Percentiles rank a stretch among this genome's conserved stretches.
These are phyloP conservation scores for Gandaritis pyraliata DNA, from an alignment of 2,888 invertebrate species.

Conservation along the genomic window DNA sequence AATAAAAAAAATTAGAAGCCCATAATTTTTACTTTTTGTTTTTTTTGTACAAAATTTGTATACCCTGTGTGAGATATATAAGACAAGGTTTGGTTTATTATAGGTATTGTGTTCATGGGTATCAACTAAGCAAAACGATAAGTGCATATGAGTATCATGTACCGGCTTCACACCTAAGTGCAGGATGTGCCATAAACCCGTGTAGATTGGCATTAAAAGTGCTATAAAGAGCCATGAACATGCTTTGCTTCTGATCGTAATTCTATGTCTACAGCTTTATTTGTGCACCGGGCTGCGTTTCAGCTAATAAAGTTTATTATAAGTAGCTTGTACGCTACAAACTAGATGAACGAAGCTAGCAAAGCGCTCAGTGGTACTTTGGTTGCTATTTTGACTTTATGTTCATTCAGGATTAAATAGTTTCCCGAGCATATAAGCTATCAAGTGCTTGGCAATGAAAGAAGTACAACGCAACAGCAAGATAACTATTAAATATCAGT, in stretches of 20 bases:
- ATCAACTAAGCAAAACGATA: constrained; percentile 7
- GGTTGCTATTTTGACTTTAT: background rate
- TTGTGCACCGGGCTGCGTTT: constrained; percentile 25
- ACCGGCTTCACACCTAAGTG: constrained; percentile 45
- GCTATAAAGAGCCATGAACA: constrained; percentile 52
- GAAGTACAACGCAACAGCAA: too few species aligned
- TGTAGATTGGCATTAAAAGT: constrained; percentile 56
- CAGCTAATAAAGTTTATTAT: constrained; percentile 27
- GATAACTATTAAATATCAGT: too few species aligned
- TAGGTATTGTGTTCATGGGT: background rate
- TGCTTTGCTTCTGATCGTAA: constrained; percentile 45
- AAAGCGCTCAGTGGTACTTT: background rate
- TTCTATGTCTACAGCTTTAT: constrained; percentile 37
- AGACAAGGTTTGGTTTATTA: background rate
- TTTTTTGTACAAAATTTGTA: too few species aligned
- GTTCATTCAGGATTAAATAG: background rate
- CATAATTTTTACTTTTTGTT: too few species aligned
- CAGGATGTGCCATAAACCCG: constrained; percentile 51
- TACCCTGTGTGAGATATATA: too few species aligned
- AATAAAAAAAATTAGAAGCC: too few species aligned
- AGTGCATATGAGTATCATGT: constrained; percentile 35
- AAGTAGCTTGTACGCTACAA: constrained; percentile 20
- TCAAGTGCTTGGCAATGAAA: too few species aligned
- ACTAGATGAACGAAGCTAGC: constrained; percentile 6
- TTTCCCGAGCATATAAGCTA: too few species aligned